Evolutionary conservation across 2,888 invertebrate genomes (phyloP).

Genomic region (Synergus laeviventris): DNA sequence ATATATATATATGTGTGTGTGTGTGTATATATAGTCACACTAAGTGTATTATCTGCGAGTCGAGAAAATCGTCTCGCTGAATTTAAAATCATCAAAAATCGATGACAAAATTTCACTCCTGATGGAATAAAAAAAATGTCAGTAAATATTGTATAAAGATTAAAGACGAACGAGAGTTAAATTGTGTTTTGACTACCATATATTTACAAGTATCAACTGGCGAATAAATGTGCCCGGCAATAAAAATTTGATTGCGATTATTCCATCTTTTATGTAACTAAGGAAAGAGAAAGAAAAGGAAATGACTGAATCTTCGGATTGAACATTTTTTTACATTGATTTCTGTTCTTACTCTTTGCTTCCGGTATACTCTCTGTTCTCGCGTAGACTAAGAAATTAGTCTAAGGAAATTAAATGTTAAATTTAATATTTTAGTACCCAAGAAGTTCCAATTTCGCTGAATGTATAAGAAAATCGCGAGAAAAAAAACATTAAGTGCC

Average conservation of each 20-base stretch:
- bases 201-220: slow-evolving; percentile 67
- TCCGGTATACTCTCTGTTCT: background rate
- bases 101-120: slow-evolving; percentile 32
- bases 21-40: slow-evolving; percentile 48
- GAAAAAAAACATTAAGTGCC: slow-evolving; percentile 24
- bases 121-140: background rate
- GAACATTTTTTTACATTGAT: slow-evolving; percentile 10
- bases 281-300: slow-evolving; percentile 3
- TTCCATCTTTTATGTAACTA: background rate
- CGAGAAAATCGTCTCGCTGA: slow-evolving; percentile 46
- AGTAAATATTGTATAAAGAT: slow-evolving; percentile 30
- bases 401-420: slow-evolving; percentile 10
- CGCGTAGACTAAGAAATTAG: background rate
- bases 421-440: slow-evolving; percentile 16
- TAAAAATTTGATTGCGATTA: slow-evolving; percentile 49
- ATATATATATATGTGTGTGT: too few species aligned
- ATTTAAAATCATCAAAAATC: slow-evolving; percentile 38
- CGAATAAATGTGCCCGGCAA: slow-evolving; percentile 69
- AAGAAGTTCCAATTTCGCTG: slow-evolving; percentile 7
- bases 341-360: background rate
- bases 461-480: slow-evolving; percentile 4
- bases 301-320: slow-evolving; percentile 2
- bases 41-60: slow-evolving; percentile 41
- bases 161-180: slow-evolving; percentile 54
- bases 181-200: slow-evolving; percentile 61